Percentiles rank a stretch among this genome's conserved stretches.
phyloP scores from a whole-genome alignment of 2,888 invertebrate species.

The Drosophila borealis region DNA sequence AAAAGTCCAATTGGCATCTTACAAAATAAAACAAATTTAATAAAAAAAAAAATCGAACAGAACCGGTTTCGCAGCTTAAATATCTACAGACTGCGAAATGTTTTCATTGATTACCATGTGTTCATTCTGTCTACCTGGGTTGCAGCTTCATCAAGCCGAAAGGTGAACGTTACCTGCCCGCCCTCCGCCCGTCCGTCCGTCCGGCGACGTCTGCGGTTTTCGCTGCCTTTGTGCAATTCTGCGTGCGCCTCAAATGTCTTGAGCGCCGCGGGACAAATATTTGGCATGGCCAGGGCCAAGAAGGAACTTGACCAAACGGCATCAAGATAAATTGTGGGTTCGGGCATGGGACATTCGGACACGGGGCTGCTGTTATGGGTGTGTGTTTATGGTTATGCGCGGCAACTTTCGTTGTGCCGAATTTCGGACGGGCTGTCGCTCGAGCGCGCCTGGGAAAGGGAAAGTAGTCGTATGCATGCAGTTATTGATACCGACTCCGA shows the following conservation, averaged over 20 bases:
- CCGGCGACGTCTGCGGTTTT: constrained; percentile 22
- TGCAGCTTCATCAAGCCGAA: constrained; percentile 60
- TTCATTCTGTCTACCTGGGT: constrained; percentile 45
- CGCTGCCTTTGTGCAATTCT: constrained; percentile 55
- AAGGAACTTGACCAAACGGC: constrained; percentile 59
- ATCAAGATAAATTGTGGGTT: constrained; percentile 75
- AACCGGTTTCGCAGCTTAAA: constrained; percentile 40
- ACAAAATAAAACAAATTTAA: constrained; percentile 24
- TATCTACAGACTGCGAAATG: constrained; percentile 36
- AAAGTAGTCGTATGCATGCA: constrained; percentile 65
- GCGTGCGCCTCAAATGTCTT: constrained; percentile 38
- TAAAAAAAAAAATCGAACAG: constrained; percentile 11
- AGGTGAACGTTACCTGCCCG: constrained; percentile 28
- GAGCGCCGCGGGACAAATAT: constrained; percentile 20
- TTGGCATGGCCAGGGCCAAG: constrained; percentile 43
- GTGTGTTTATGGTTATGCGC: constrained; percentile 35
- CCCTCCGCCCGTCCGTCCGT: constrained; percentile 8
- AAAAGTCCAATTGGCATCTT: constrained; percentile 37
- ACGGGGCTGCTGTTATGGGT: constrained; percentile 21
- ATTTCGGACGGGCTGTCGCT: constrained; percentile 50
- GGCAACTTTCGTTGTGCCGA: constrained; percentile 78
- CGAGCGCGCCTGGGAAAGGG: constrained; percentile 67
- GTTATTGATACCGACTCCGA: constrained; percentile 64
- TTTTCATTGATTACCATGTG: constrained; percentile 72
- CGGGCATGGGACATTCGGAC: constrained; percentile 4